Percentiles rank a stretch among this genome's conserved stretches.
Conservation (phyloP, 2,888 invertebrate species). For the Endotricha flammealis region DNA sequence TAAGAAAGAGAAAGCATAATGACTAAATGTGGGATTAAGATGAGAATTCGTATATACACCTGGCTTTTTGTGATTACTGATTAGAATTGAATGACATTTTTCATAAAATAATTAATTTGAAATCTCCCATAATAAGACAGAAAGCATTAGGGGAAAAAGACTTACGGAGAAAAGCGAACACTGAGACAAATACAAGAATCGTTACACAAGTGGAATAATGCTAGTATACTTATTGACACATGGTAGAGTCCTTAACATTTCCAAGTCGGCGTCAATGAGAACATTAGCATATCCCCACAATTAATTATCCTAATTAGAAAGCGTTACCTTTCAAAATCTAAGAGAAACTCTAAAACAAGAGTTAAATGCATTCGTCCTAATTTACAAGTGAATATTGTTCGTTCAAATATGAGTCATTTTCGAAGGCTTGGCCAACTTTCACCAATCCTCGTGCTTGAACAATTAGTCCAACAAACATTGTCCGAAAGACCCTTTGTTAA, state of each 20-base stretch:
- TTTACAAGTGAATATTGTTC: conserved; percentile 66
- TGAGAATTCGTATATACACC: too few relatives aligned
- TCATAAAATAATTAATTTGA: too few relatives aligned
- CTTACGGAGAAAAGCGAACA: too few relatives aligned
- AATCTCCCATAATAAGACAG: too few relatives aligned
- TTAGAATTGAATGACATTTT: too few relatives aligned
- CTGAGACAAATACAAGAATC: too few relatives aligned
- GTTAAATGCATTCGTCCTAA: conserved; percentile 49
- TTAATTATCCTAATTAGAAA: conserved; percentile 15
- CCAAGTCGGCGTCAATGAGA: background rate
- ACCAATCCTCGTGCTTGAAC: conserved; percentile 52
- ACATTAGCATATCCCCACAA: conserved; percentile 1
- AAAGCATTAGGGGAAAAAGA: too few relatives aligned
- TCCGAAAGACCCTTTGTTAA: conserved; percentile 30
- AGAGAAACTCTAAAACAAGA: conserved; percentile 39
- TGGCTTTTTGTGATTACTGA: too few relatives aligned
- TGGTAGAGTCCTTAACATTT: background rate
- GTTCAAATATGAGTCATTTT: conserved; percentile 65
- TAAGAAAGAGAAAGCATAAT: too few relatives aligned
- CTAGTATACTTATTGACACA: too few relatives aligned
- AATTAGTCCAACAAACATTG: conserved; percentile 41
- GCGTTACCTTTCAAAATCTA: conserved; percentile 21
- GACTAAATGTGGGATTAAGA: too few relatives aligned
- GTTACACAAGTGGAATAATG: too few relatives aligned
- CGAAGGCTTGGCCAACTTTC: conserved; percentile 63